Evolutionary conservation across 2,888 invertebrate genomes (phyloP), one percentile per base, ranked within the genome.

Genomic region (Pyrgus malvae): DNA sequence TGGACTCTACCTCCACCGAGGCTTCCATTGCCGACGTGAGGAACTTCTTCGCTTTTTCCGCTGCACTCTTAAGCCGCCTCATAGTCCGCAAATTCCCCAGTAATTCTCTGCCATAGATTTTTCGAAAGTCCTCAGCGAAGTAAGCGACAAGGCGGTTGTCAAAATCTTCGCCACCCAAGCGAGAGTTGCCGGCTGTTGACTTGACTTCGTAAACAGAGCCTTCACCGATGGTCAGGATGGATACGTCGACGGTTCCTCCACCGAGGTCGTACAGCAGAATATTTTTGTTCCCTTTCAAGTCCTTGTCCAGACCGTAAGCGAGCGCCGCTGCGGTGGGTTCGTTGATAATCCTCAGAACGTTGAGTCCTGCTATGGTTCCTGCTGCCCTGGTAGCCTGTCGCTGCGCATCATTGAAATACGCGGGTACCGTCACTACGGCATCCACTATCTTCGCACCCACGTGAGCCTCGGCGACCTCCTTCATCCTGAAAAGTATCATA

Each of bases 351-450:
- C 77, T 70, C 1, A 85, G 51, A 0, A 87, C 69, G 29, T 85
- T 73, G 1, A 87, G 61, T 1, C 85, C 86, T 2, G 83, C 85
- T 21, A 84, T 72, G 0, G 63, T 56, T 0, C 75, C 85, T 2
- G 85, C 85, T 0, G 68, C 56, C 49, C 69, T 74, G 1, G 81
- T 84, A 0, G 84, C 82, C 48, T 81, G 78, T 0, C 85, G 70
- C 48, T 87, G 86, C 0, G 76, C 63, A 49, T 83, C 78, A 41
- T 74, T 83, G 58, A 85, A 86, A 63, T 83, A 82, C 29, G 83
- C 82, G 0, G 86, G 86, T 4, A 86, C 86, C 1, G 85, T 83
- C 1, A 87, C 72, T 14, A 87, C 86, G 0, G 83, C 85, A 25
- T 76, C 76, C 16, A 75, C 68, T 0, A 86, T 78, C 56, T 67